A percentile compares a stretch with the other conserved stretches of the same genome.
phyloP scores from a whole-genome alignment of 1,140 invertebrate species.

The Chironomus tepperi region DNA sequence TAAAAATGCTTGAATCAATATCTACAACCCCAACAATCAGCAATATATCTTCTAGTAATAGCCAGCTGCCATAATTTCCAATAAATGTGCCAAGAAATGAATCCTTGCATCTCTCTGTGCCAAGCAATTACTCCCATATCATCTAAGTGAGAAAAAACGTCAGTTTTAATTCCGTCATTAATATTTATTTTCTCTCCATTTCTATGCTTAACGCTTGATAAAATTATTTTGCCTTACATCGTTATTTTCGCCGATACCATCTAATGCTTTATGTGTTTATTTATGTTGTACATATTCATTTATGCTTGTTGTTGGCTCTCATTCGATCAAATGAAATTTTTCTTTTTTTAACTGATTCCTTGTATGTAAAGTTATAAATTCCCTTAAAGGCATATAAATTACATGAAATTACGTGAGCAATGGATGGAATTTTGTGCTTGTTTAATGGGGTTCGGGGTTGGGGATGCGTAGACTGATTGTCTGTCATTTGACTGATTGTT shows the following conservation, averaged over 20 bases:
- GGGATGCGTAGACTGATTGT: too few relatives aligned
- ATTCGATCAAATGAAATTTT: conserved; percentile 14
- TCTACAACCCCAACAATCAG: too few relatives aligned
- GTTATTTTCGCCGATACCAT: neutral
- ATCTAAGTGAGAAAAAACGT: neutral
- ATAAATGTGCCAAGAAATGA: too few relatives aligned
- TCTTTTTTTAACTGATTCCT: neutral
- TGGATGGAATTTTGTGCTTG: neutral
- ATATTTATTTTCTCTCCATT: neutral
- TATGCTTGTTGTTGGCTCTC: neutral
- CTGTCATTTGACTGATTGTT: too few relatives aligned
- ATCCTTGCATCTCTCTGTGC: neutral
- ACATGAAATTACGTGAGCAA: neutral
- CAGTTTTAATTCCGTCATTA: neutral
- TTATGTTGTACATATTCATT: neutral
- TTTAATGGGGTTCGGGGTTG: neutral
- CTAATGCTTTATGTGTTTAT: neutral
- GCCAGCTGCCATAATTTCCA: too few relatives aligned
- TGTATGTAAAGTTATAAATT: neutral
- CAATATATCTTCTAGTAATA: too few relatives aligned
- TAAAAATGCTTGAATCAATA: too few relatives aligned
- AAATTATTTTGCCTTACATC: neutral
- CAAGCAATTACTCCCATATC: neutral
- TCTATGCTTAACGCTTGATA: neutral
- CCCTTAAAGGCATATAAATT: neutral